Conservation (phyloP, 1,140 invertebrate genomes). For the Zaprionus tsacasi region DNA sequence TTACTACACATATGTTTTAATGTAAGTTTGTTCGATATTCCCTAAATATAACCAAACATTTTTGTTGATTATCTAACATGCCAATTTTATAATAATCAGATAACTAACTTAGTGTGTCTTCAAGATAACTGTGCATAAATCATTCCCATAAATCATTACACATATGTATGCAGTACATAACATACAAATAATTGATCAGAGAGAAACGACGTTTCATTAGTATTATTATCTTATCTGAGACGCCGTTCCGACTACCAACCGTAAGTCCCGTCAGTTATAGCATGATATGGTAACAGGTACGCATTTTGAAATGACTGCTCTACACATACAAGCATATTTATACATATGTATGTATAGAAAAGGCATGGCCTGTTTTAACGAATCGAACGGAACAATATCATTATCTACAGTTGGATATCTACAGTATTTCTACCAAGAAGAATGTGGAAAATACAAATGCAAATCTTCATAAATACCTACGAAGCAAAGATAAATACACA, state of each 20-base stretch:
- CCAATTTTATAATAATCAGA: conserved; percentile 4
- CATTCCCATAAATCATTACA: background rate
- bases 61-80: background rate
- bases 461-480: background rate
- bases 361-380: conserved; percentile 15
- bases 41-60: background rate
- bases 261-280: conserved; percentile 10
- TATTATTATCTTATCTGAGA: conserved; percentile 25
- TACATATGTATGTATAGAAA: conserved; percentile 3
- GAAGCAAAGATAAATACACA: background rate
- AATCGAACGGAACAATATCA: background rate
- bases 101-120: background rate
- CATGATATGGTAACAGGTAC: conserved; percentile 21
- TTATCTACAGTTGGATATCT: conserved; percentile 2
- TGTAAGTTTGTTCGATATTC: background rate
- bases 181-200: conserved; percentile 21
- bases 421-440: background rate
- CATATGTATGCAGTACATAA: conserved; percentile 8
- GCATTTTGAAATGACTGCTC: conserved; percentile 30
- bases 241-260: conserved; percentile 7
- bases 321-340: background rate
- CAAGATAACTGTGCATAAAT: conserved; percentile 11
- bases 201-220: conserved; percentile 9
- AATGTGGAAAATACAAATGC: background rate
- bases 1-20: background rate